Base-by-base conservation (phyloP, 2,888 invertebrate genomes). In the Rhopalosiphum nymphaeae region DNA sequence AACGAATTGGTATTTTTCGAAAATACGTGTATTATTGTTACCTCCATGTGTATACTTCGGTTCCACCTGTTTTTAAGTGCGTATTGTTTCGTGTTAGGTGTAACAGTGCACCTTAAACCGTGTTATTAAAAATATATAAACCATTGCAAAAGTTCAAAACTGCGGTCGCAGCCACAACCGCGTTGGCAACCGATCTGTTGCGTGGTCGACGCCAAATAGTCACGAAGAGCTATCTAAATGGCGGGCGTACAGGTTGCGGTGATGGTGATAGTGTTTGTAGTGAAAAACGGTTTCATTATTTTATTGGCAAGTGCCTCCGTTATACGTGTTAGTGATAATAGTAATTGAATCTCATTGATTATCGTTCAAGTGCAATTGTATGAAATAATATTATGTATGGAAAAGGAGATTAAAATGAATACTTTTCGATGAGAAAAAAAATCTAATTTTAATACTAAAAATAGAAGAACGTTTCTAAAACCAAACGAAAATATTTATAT, bases 171-270 rank as follows among this genome's bases (percentile, higher is more conserved):
- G 5, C 29, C 46, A 16, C 46, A 46, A 86, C 44, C 86, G 26
- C 86, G 86, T 86, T 86, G 86, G 86, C 86, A 86, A 86, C 86
- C 29, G 46, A 44, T 46, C 86, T 46, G 46, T 86, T 44, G 44
- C 86, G 86, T 44, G 86, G 86, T 44, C 44, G 86, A 7, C 86
- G 86, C 86, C 29, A 44, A 46, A 86, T 46, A 86, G 46, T 86
- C 46, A 86, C 46, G 29, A n/a, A 86, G 13, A 86, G 46, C 9
- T 21, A 36, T 36, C 21, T 21, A 9, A 36, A 78, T 21, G 78
- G 78, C 16, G 9, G 1, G 44, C 3, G 46, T 46, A 21, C 53
- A 21, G 46, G 29, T 16, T 26, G 26, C 86, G 46, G 26, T 44
- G 46, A 13, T 49, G 10, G 44, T 10, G 44, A 36, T 56, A 26